Conservation (phyloP, 2,113 vertebrate genomes). For the Nicator chloris region DNA sequence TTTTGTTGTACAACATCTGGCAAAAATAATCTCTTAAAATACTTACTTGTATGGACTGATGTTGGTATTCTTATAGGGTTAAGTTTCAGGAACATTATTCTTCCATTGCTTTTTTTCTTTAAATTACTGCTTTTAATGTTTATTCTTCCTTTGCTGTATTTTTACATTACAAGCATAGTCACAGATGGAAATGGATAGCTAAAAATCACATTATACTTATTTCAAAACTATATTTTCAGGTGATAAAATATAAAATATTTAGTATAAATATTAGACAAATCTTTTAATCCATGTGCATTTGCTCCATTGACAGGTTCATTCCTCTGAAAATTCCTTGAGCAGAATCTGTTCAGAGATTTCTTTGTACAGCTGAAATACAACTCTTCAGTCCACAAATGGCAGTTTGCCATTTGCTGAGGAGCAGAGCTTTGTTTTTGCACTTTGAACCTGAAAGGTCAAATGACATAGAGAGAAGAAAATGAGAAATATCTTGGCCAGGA, state of each 20-base stretch:
- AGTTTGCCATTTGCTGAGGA: not conserved
- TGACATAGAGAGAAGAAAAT: not conserved
- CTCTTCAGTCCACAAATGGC: not conserved
- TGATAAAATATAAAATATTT: not conserved
- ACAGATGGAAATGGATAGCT: not conserved
- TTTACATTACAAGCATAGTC: not conserved
- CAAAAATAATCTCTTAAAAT: not conserved
- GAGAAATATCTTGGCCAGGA: not conserved
- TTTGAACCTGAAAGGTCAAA: not conserved
- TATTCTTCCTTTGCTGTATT: not conserved
- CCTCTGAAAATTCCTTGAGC: not conserved
- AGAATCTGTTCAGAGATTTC: not conserved
- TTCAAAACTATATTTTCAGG: not conserved
- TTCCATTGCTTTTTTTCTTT: not conserved
- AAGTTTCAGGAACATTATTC: not conserved
- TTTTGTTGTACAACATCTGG: not conserved
- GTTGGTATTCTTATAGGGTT: not conserved
- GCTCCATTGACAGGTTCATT: not conserved
- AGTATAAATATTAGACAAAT: not conserved
- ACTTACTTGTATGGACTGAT: not conserved
- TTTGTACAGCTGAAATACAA: not conserved
- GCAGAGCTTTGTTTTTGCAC: not conserved
- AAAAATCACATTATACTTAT: not conserved
- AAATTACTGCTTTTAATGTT: not conserved
- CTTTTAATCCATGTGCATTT: not conserved